Evolutionary conservation across 2,113 vertebrate species (phyloP), one percentile per base, ranked within the genome.

Genomic region (Gobiocypris rarus): DNA sequence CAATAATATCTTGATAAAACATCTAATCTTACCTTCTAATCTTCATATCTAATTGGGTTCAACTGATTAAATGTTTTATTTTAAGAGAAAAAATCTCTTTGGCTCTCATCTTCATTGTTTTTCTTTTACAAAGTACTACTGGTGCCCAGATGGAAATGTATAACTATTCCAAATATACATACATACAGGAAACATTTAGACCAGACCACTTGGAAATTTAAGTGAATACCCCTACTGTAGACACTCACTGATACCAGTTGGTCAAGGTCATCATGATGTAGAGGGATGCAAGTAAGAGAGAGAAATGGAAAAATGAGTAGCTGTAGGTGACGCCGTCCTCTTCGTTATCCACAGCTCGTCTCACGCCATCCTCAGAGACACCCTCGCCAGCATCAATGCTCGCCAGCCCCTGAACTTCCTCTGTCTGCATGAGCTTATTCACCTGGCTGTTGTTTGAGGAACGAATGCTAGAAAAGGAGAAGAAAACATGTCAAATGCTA

Each of bases 181-280:
- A 6, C 6, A 38, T 38, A 38, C 34, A 38, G 45, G 45, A 48
- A 48, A 48, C 8, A 48, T 48, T 14, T 3, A 48, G 48, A 50
- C 13, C 48, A 14, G 48, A 50, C 13, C 48, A 15, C 13, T 50
- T 50, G 48, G 48, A 50, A 14, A 3, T 50, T 15, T 15, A 50
- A 50, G 13, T 15, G 48, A 50, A 50, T 5, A 50, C 48, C 48
- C 48, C 14, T 50, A 14, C 4, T 50, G 4, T 50, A 5, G 15
- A 54, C 41, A 95, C 94, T 81, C 89, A 99, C 98, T 95, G 94
- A 94, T 98, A 99, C 98, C 97, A 99, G 94, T 97, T 98, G 92
- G 98, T 99, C 84, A 99, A 96, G 0, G 97, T 99, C 98, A 99
- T 99, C 98, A 99, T 99, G 92, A 98, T 95, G 93, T 99, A 97